phyloP scores from a whole-genome alignment of 1,140 invertebrate genomes.

The Metopolophium dirhodum region DNA sequence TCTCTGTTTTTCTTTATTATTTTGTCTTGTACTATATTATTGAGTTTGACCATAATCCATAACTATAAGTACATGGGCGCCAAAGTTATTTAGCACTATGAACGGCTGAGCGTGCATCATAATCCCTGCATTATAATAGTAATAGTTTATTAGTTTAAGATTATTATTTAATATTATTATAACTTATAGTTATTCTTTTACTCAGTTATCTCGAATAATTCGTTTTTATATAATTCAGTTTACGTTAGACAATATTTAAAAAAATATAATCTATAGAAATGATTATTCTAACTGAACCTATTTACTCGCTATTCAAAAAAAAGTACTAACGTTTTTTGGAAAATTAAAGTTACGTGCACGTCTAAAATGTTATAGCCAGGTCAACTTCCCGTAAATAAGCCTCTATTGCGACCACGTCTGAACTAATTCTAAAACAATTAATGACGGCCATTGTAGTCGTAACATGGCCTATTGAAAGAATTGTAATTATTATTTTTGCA shows the following conservation, averaged over 20 bases:
- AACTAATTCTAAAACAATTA: background rate
- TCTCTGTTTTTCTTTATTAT: no score
- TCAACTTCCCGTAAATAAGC: background rate
- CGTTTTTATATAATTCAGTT: background rate
- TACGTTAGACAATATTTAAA: background rate
- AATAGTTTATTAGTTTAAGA: background rate
- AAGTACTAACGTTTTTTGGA: no score
- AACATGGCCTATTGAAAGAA: background rate
- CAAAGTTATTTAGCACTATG: background rate
- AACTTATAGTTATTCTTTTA: background rate
- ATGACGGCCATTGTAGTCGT: background rate
- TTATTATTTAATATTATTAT: background rate
- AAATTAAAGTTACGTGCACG: background rate
- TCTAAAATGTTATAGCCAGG: background rate
- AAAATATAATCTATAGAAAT: background rate
- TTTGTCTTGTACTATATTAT: background rate
- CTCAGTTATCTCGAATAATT: background rate
- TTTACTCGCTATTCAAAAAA: background rate
- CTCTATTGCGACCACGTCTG: background rate
- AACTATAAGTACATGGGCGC: background rate
- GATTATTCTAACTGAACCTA: background rate
- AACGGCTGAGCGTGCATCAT: no score
- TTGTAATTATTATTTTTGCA: background rate
- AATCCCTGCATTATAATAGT: background rate
- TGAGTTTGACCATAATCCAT: background rate